Percentiles rank a stretch among this genome's conserved stretches.
Evolutionary conservation across 2,113 vertebrate genomes (phyloP).

Genomic region (Phalacrocorax carbo): DNA sequence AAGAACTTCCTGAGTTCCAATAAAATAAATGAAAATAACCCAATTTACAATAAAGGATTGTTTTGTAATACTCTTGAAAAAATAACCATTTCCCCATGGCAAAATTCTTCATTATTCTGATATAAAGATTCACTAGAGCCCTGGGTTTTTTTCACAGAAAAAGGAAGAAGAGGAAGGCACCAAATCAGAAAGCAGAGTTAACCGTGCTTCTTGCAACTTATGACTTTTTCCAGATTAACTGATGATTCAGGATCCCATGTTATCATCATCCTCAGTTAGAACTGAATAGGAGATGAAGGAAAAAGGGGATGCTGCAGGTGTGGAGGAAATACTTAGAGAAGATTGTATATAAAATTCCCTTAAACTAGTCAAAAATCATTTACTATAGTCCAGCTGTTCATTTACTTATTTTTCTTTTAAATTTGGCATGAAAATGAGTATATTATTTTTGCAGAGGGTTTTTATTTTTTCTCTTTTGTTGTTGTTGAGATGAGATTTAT

Average conservation of each 20-base stretch:
- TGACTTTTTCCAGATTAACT: neutral
- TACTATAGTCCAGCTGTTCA: slow-evolving; percentile 56
- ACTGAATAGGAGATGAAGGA: neutral
- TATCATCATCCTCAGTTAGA: slow-evolving; percentile 1
- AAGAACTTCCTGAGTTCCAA: neutral
- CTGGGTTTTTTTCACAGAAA: neutral
- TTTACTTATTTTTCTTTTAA: slow-evolving; percentile 53
- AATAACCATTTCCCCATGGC: neutral
- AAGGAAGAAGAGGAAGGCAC: neutral
- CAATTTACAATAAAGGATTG: neutral
- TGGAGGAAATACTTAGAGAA: slow-evolving; percentile 56
- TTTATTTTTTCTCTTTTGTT: slow-evolving; percentile 7
- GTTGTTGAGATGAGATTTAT: slow-evolving; percentile 8
- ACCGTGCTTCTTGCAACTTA: neutral
- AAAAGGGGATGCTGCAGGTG: slow-evolving; percentile 48
- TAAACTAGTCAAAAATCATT: slow-evolving; percentile 48
- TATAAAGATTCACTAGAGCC: neutral
- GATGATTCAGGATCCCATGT: slow-evolving; percentile 16
- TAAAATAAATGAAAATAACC: neutral
- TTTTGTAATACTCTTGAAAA: neutral
- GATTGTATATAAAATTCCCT: slow-evolving; percentile 46
- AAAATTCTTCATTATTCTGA: neutral
- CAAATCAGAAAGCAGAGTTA: neutral
- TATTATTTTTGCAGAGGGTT: slow-evolving; percentile 40
- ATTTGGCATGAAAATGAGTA: slow-evolving; percentile 39